Base-by-base conservation (phyloP, 1,140 invertebrate species). In the Brachionus rubens region DNA sequence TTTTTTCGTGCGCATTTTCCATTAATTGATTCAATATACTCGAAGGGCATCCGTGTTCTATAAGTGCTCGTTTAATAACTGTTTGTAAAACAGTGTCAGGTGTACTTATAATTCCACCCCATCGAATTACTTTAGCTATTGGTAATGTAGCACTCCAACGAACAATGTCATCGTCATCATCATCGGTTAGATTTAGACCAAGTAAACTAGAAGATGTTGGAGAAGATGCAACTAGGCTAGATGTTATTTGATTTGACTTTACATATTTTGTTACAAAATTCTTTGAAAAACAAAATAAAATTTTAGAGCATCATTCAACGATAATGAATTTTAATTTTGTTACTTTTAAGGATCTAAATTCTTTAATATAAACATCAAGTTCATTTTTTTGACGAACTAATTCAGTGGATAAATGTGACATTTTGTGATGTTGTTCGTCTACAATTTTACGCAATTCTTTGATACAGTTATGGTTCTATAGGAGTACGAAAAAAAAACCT, bases 91-190 rank as follows among this genome's bases (percentile, higher is more conserved):
- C 89, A 83, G 92, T 91, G 86, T 97, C 94, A 3, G 94, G 94
- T 1, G 94, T 97, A 16, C 92, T 94, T 76, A 96, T 96, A 92
- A 97, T 96, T 68, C 94, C 94, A 68, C 94, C 94, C 94, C 94
- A 98, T 65, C 94, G 87, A 1, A 92, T 94, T 28, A 96, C 93
- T 78, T 92, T 85, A 1, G 94, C 94, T 59, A 91, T 85, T 14
- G 91, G 88, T 21, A 97, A 84, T 1, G 91, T 90, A 77, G 88
- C 89, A 30, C 92, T 91, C 94, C 94, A 97, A 82, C 92, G 84
- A 65, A 21, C 77, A 56, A 75, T 54, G n/a, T 30, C 72, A 47
- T 68, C 24, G 30, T 48, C 43, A 19, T 48, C 43, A 14, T 48
- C 43, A 33, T 48, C 43, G 1, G 28, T 70, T 48, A 36, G 19